Percentiles rank a stretch among this genome's conserved stretches.
Evolutionary conservation across 2,113 vertebrate genomes (phyloP).

Genomic region (Chauna torquata): DNA sequence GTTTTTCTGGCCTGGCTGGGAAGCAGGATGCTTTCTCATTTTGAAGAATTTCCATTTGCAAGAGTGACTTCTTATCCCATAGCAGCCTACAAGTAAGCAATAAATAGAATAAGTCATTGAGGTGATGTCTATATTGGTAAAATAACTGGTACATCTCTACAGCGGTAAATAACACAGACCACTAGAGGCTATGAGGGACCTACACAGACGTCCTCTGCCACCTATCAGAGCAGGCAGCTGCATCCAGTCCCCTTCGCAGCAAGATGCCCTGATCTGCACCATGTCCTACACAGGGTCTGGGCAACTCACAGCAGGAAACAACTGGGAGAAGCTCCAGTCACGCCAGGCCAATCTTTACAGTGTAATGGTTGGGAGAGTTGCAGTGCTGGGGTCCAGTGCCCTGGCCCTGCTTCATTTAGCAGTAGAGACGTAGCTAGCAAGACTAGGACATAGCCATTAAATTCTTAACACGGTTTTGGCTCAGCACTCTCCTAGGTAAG

Average conservation of each 20-base stretch:
- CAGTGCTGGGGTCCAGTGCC: background rate
- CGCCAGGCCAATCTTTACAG: background rate
- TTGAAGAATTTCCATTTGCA: background rate
- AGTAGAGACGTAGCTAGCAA: background rate
- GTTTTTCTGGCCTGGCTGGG: background rate
- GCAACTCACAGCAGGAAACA: background rate
- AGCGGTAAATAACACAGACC: background rate
- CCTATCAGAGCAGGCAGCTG: background rate
- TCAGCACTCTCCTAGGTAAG: background rate
- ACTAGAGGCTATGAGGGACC: background rate
- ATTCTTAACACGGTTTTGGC: background rate
- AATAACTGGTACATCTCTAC: background rate
- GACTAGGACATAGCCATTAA: background rate
- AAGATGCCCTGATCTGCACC: background rate
- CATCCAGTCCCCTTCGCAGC: background rate
- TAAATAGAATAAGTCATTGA: background rate
- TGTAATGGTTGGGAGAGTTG: background rate
- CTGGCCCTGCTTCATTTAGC: background rate
- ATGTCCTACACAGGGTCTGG: accelerated
- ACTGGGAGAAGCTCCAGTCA: background rate
- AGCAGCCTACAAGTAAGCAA: background rate
- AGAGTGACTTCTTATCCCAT: background rate
- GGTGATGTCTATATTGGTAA: background rate
- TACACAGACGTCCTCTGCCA: background rate
- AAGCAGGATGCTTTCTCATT: background rate